Evolutionary conservation across 2,113 vertebrate species (phyloP).

Genomic region (Prolemur simus): DNA sequence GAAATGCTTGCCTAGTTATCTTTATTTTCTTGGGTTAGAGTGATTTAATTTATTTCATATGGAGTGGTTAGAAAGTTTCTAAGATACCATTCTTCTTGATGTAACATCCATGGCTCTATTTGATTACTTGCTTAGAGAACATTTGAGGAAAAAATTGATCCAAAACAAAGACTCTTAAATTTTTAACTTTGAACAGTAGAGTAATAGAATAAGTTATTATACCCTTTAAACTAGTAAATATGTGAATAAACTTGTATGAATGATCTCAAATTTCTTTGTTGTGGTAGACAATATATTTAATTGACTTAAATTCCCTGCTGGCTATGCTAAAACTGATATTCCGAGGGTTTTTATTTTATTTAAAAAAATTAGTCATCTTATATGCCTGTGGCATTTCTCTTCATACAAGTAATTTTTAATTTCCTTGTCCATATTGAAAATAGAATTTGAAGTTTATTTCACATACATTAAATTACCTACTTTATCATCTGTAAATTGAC

Average conservation of each 20-base stretch:
- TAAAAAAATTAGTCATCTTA: conserved; percentile 46
- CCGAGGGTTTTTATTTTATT: conserved; percentile 40
- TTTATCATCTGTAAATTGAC: conserved; percentile 44
- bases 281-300: conserved; percentile 31
- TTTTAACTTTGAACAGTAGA: conserved; percentile 63
- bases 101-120: conserved; percentile 76
- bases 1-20: conserved; percentile 72
- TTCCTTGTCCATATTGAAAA: conserved; percentile 59
- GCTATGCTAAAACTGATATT: conserved; percentile 49
- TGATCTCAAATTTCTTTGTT: conserved; percentile 53
- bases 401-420: conserved; percentile 57
- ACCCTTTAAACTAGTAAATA: conserved; percentile 25
- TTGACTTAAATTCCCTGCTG: conserved; percentile 47
- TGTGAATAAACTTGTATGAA: conserved; percentile 56
- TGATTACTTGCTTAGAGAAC: conserved; percentile 56
- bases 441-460: conserved; percentile 49
- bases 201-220: conserved; percentile 17
- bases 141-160: conserved; percentile 54
- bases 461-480: conserved; percentile 48
- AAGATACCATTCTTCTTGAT: conserved; percentile 67
- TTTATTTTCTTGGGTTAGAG: conserved; percentile 55
- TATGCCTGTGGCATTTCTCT: conserved; percentile 72
- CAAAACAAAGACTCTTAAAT: conserved; percentile 44
- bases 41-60: conserved; percentile 59
- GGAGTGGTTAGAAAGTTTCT: conserved; percentile 46